Percentiles rank a stretch among this genome's conserved stretches.
These are phyloP conservation scores for Parelbella ahira DNA, from an alignment of 2,888 invertebrate species.

Conservation along the genomic window DNA sequence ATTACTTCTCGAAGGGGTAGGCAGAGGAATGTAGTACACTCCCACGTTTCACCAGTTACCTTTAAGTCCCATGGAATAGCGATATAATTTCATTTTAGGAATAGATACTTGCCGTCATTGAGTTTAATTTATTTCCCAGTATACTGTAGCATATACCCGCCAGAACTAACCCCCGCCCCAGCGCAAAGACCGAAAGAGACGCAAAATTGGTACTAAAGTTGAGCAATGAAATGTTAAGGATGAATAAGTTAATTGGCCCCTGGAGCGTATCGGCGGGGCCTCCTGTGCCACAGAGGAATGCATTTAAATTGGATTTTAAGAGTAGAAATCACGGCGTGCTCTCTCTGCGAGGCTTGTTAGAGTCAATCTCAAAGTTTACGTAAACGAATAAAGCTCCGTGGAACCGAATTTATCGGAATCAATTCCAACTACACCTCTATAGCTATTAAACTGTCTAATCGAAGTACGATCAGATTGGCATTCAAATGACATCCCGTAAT, in stretches of 20 bases:
- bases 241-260: constrained; percentile 80
- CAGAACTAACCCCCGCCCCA: no score
- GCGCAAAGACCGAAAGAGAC: constrained; percentile 20
- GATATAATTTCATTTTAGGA: no score
- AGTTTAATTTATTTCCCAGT: no score
- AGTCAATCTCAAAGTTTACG: constrained; percentile 79
- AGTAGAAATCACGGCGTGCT: constrained; percentile 76
- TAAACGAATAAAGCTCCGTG: constrained; percentile 76
- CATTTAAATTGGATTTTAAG: constrained; percentile 82
- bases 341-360: constrained; percentile 71
- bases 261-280: constrained; percentile 71
- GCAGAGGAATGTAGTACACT: no score
- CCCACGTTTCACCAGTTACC: no score
- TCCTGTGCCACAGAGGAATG: constrained; percentile 80
- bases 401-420: constrained; percentile 61
- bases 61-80: no score
- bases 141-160: no score
- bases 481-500: no score
- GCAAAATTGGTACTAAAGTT: constrained; percentile 48
- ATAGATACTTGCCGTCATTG: no score
- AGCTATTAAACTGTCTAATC: constrained; percentile 28
- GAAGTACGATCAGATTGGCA: constrained; percentile 34
- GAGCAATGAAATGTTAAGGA: constrained; percentile 79
- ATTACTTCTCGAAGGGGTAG: no score
- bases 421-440: constrained; percentile 19